Evolutionary conservation across 2,888 invertebrate species (phyloP), one percentile per base, ranked within the genome.

Genomic region (Hecatera dysodea): DNA sequence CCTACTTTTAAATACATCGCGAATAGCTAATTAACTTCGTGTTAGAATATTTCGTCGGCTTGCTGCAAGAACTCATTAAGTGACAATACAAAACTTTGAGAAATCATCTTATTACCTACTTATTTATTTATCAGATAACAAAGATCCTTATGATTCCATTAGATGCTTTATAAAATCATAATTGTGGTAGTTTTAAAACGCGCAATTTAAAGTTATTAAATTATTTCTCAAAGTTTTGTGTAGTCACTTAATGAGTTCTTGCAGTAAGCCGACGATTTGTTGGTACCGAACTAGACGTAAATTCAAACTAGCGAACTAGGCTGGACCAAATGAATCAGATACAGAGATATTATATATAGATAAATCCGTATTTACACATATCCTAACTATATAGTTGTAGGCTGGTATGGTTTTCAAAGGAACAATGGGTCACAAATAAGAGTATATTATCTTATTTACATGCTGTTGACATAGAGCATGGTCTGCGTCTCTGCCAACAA

Each of bases 401-500:
- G 0, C 3, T 39, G 17, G 9, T 36, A n/a, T 29, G 2, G 1
- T 15, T 24, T 46, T 52, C 12, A 5, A n/a, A 29, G 44, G 24
- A 46, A 19, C 9, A 42, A 73, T 22, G 42, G 73, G 39, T 48
- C 39, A 24, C 27, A 50, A 46, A 57, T 29, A 44, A 44, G 36
- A 44, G 24, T 15, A 29, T n/a, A 29, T 2, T 33, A 39, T 60
- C 62, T 63, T 42, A 67, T 79, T 74, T 62, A 64, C 68, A 61
- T 55, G 52, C 29, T 12, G 59, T 67, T 50, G 59, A 62, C 57
- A 56, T 36, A 59, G 42, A 68, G 33, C 29, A 56, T 36, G 7
- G 42, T 33, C 15, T 27, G 33, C 19, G 46, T 24, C 42, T 56
- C 44, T 76, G 84, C 74, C 82, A 83, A 76, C 66, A 76, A 76